Percentiles rank a stretch among this genome's conserved stretches.
Evolutionary conservation across 1,140 invertebrate genomes (phyloP).

Genomic region (Drosophila sp.): DNA sequence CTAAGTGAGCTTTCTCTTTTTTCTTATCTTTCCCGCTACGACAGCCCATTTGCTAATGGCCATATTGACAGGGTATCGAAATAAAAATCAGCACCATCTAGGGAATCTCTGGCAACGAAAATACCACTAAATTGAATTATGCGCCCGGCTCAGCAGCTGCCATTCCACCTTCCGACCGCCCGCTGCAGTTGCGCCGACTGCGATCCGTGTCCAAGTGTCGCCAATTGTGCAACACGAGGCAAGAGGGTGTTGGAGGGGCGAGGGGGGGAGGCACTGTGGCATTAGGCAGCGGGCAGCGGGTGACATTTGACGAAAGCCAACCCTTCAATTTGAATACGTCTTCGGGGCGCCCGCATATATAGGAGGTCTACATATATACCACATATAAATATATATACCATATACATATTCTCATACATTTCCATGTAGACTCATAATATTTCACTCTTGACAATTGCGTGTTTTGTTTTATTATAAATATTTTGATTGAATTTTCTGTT

Average conservation of each 20-base stretch:
- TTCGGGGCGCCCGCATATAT: slow-evolving; percentile 77
- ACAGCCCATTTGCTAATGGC: background rate
- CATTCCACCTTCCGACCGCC: background rate
- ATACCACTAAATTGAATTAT: slow-evolving; percentile 71
- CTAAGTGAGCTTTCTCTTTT: background rate
- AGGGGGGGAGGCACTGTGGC: background rate
- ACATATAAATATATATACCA: background rate
- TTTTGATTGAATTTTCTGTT: slow-evolving; percentile 83
- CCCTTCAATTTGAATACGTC: slow-evolving; percentile 68
- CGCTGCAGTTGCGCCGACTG: slow-evolving; percentile 17
- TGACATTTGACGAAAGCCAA: slow-evolving; percentile 42
- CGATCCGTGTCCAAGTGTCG: slow-evolving; percentile 67
- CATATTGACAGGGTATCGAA: slow-evolving; percentile 4
- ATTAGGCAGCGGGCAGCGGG: background rate
- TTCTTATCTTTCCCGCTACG: no score
- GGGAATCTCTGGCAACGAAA: slow-evolving; percentile 47
- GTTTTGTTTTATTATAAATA: slow-evolving; percentile 76
- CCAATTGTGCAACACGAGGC: slow-evolving; percentile 47
- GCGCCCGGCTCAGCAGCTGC: slow-evolving; percentile 18
- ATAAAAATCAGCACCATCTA: slow-evolving; percentile 1
- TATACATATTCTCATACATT: background rate
- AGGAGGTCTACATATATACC: slow-evolving; percentile 33
- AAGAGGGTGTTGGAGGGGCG: background rate
- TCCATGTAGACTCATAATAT: background rate
- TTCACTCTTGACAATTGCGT: slow-evolving; percentile 44